phyloP scores from a whole-genome alignment of 2,888 invertebrate genomes.

The Ormyrus thymus region DNA sequence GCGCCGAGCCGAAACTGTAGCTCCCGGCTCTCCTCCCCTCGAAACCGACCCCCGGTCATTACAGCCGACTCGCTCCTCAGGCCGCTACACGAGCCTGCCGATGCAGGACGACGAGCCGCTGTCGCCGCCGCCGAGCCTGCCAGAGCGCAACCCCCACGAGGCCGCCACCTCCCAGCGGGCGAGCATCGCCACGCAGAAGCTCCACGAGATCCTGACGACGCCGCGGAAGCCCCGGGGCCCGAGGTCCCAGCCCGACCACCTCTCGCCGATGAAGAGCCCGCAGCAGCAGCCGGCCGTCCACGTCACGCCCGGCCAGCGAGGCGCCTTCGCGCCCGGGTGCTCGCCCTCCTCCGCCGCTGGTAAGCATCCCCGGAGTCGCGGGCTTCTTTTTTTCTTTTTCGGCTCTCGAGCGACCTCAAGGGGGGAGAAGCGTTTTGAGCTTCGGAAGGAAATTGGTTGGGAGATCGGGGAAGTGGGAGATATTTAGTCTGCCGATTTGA shows the following conservation, averaged over 20 bases:
- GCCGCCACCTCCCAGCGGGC: constrained; percentile 68
- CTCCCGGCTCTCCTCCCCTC: too few relatives aligned
- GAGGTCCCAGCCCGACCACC: constrained; percentile 29
- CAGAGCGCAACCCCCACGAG: constrained; percentile 68
- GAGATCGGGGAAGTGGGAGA: too few relatives aligned
- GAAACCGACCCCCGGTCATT: too few relatives aligned
- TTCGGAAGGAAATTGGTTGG: too few relatives aligned
- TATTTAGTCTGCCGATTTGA: too few relatives aligned
- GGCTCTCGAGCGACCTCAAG: too few relatives aligned
- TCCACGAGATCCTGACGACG: constrained; percentile 85
- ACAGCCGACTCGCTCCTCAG: constrained; percentile 55
- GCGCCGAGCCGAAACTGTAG: too few relatives aligned
- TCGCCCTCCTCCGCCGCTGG: constrained; percentile 60
- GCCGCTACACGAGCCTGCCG: constrained; percentile 70
- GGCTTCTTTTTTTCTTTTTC: too few relatives aligned
- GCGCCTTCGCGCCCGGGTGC: constrained; percentile 70
- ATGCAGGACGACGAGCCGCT: constrained; percentile 71
- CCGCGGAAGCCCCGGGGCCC: constrained; percentile 79
- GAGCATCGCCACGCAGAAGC: constrained; percentile 84
- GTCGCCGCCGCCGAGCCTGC: constrained; percentile 74
- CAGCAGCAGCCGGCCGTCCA: constrained; percentile 31
- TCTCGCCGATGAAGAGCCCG: constrained; percentile 41
- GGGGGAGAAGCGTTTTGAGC: too few relatives aligned
- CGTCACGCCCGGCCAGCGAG: constrained; percentile 76
- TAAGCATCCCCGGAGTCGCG: constrained; percentile 2